Evolutionary conservation across 2,888 invertebrate species (phyloP), one percentile per base, ranked within the genome.

Genomic region (Scelioninae gen. 1): DNA sequence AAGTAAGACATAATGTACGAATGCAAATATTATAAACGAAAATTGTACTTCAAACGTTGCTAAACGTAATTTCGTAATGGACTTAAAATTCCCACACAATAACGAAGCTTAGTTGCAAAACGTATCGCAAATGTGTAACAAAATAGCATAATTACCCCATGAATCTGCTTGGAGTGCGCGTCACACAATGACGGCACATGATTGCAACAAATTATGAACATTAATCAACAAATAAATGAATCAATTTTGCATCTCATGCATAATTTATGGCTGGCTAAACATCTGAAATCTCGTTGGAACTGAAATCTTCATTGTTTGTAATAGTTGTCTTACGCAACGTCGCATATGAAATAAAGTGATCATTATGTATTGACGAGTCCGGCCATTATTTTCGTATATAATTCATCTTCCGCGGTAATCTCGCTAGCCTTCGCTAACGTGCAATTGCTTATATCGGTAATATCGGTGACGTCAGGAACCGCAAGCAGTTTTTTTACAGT

Each of bases 361-460:
- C 66, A 68, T 80, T 68, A 69, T 49, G 55, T 51, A 69, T 63
- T 69, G 66, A 53, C 58, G 53, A 66, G 43, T 60, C 16, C 43
- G 53, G 51, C 40, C 38, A 71, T 78, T 78, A 71, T 78, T 78
- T 78, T 78, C 58, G 56, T 71, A 66, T 66, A 58, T 72, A 79
- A 74, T 79, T 79, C 79, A 79, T 79, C 79, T 74, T 79, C 60
- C 60, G 53, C 62, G 68, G 66, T 74, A 60, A 68, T 79, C 80
- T 80, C 40, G 68, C 62, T 68, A 80, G 60, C 74, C 72, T 80
- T 80, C 80, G 58, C 65, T 11, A 23, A 16, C 23, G 45, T 63
- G 49, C 47, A 51, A 78, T 71, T 78, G 63, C 38, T 63, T 43
- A 45, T 72, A 79, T 79, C 72, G 66, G 53, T 66, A 72, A 79